Evolutionary conservation across 1,140 invertebrate species (phyloP).

Genomic region (Cylas formicarius): DNA sequence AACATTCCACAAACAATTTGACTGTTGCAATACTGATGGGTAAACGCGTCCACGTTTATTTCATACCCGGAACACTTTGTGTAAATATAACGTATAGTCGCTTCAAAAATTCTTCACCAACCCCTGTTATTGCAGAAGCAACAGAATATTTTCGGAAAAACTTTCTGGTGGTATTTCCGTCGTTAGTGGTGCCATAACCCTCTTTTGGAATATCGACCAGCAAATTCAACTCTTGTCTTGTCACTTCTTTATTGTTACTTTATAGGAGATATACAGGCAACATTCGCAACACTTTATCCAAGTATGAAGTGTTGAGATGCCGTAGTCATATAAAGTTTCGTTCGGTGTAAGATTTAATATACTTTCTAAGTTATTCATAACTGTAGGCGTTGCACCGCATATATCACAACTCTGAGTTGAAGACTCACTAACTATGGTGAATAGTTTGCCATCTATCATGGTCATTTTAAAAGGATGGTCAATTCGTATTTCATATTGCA

Average conservation of each 20-base stretch:
- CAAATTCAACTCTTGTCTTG: conserved; percentile 4
- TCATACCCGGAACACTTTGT: too few species aligned
- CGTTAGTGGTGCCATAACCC: conserved; percentile 10
- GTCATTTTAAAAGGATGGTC: conserved; percentile 32
- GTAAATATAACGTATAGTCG: too few species aligned
- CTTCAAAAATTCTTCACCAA: too few species aligned
- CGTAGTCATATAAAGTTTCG: conserved; percentile 30
- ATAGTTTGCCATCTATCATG: conserved; percentile 44
- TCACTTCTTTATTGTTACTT: conserved; percentile 8
- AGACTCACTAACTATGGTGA: conserved; percentile 35
- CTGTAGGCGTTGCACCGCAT: conserved; percentile 35
- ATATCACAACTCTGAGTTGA: conserved; percentile 41
- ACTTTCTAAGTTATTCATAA: conserved; percentile 42
- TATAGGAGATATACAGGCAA: conserved; percentile 10
- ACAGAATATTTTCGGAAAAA: conserved; percentile 11
- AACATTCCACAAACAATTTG: too few species aligned
- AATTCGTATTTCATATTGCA: conserved; percentile 9
- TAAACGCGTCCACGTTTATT: too few species aligned
- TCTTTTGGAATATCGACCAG: conserved; percentile 10
- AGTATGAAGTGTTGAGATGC: conserved; percentile 28
- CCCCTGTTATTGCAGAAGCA: conserved; percentile 7
- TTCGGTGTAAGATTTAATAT: conserved; percentile 16
- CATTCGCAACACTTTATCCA: conserved; percentile 8
- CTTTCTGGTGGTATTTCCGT: conserved; percentile 9
- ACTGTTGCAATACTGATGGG: too few species aligned